phyloP scores from a whole-genome alignment of 2,113 vertebrate species.

The Fulica atra region DNA sequence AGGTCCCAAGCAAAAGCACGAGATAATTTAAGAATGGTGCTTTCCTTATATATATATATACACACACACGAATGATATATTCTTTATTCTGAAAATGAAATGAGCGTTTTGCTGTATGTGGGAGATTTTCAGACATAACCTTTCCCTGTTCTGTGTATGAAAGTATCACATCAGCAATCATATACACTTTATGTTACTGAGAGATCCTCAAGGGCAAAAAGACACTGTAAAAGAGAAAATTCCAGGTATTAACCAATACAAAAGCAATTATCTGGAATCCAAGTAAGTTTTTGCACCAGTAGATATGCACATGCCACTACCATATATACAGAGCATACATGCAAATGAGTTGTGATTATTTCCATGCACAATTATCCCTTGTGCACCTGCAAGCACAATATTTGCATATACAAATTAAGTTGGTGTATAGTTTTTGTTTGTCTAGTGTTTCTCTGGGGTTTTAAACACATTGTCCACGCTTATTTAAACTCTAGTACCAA shows the following conservation, averaged over 20 bases:
- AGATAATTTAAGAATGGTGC: background rate
- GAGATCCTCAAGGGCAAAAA: background rate
- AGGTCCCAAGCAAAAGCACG: background rate
- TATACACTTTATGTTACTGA: accelerated
- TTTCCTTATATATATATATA: background rate
- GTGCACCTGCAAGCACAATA: conserved; percentile 28
- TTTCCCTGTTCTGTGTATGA: background rate
- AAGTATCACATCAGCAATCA: background rate
- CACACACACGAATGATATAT: too few relatives aligned
- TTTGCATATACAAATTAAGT: background rate
- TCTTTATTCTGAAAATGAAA: background rate
- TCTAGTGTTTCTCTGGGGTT: background rate
- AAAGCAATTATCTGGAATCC: background rate
- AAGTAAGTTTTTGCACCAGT: background rate
- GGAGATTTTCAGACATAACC: background rate
- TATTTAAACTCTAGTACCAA: background rate
- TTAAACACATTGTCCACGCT: background rate
- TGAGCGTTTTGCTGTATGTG: background rate
- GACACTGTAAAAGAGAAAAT: background rate
- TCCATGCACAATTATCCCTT: background rate
- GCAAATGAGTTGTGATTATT: conserved; percentile 44
- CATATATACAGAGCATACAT: conserved; percentile 1
- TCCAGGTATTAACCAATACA: background rate
- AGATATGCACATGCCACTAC: background rate
- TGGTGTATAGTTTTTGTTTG: background rate